Evolutionary conservation across 2,797 vertebrate species (phyloP).

Genomic region (Serranus cabrilla): DNA sequence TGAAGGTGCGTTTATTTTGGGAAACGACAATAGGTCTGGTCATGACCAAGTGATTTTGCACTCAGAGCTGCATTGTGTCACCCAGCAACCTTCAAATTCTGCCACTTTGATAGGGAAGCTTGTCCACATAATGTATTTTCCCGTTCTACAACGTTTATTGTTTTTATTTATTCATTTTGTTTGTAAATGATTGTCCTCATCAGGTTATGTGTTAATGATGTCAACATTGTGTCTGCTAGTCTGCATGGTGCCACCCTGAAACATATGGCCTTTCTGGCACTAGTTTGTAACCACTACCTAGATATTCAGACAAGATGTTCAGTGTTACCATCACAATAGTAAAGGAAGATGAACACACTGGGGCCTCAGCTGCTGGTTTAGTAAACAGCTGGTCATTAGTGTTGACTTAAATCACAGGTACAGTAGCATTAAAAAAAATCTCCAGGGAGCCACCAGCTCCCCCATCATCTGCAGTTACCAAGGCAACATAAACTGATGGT

Average conservation of each 20-base stretch:
- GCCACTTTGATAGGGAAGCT: background rate
- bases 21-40: background rate
- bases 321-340: background rate
- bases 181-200: background rate
- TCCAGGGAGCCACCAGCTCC: slow-evolving; percentile 29
- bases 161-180: background rate
- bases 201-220: background rate
- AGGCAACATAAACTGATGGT: slow-evolving; percentile 31
- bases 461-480: slow-evolving; percentile 56
- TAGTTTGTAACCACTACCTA: slow-evolving; percentile 9
- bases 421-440: slow-evolving; percentile 39
- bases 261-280: slow-evolving; percentile 32
- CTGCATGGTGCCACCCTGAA: slow-evolving; percentile 7
- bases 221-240: slow-evolving; percentile 22
- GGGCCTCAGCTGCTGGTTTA: slow-evolving; percentile 57
- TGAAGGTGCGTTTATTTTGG: slow-evolving; percentile 8
- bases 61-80: slow-evolving; percentile 2
- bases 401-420: slow-evolving; percentile 59
- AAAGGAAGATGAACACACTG: slow-evolving; percentile 43
- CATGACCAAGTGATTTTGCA: background rate
- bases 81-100: background rate
- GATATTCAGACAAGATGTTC: background rate
- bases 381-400: slow-evolving; percentile 74
- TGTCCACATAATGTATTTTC: background rate
- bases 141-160: background rate